phyloP scores from a whole-genome alignment of 2,888 invertebrate genomes.

The Aricia artaxerxes region DNA sequence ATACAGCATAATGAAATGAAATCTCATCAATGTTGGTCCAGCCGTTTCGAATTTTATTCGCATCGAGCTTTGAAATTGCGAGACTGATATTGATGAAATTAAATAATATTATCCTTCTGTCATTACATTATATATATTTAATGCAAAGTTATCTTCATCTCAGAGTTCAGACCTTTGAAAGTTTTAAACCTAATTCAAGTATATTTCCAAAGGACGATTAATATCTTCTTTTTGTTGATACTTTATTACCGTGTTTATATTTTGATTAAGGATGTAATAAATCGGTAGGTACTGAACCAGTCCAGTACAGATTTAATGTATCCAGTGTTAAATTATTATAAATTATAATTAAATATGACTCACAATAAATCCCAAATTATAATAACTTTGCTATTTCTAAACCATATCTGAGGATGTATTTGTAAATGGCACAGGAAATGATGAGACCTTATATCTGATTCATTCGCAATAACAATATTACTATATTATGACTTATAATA shows the following conservation, averaged over 20 bases:
- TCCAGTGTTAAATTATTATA: background rate
- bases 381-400: background rate
- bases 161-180: background rate
- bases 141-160: background rate
- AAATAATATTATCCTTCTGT: too few species aligned
- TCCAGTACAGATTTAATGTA: background rate
- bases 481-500: background rate
- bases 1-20: too few species aligned
- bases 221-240: background rate
- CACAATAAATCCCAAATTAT: slow-evolving; percentile 15
- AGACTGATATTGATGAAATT: too few species aligned
- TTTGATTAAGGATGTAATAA: background rate
- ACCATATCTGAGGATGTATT: background rate
- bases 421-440: slow-evolving; percentile 15
- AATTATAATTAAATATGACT: background rate
- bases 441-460: slow-evolving; percentile 17
- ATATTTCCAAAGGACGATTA: background rate
- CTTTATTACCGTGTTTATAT: background rate
- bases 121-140: too few species aligned
- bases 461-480: background rate
- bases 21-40: too few species aligned
- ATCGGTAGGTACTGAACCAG: background rate
- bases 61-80: too few species aligned
- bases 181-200: background rate
- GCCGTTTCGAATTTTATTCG: too few species aligned